A percentile compares a stretch with the other conserved stretches of the same genome.
These are phyloP conservation scores for Brachionus calyciflorus DNA, from an alignment of 1,140 invertebrate genomes.

Conservation along the genomic window DNA sequence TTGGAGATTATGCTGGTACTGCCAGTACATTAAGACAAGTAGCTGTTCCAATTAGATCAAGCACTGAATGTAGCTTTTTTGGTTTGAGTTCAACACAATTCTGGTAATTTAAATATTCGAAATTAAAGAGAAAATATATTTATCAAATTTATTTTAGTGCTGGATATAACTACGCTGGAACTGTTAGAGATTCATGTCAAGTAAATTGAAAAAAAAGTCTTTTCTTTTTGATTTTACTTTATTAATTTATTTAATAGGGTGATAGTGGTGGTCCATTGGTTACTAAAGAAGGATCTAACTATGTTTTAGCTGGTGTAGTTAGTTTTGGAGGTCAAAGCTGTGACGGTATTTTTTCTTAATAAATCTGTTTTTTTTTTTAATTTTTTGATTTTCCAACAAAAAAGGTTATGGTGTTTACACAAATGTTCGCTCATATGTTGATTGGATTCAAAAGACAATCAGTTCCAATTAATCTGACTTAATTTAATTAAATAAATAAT, in stretches of 20 bases:
- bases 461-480: background rate
- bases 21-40: background rate
- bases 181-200: conserved; percentile 30
- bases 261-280: conserved; percentile 46
- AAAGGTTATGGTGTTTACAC: conserved; percentile 38
- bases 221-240: background rate
- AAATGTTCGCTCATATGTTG: conserved; percentile 14
- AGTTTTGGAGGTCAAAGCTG: conserved; percentile 33
- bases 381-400: background rate
- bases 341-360: background rate
- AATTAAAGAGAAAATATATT: background rate
- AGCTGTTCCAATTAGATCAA: conserved; percentile 21
- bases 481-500: too few relatives aligned
- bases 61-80: background rate
- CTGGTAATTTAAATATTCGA: background rate
- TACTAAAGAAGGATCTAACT: background rate
- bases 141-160: background rate
- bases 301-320: conserved; percentile 23
- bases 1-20: background rate
- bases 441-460: conserved; percentile 40
- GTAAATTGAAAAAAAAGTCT: background rate
- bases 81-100: background rate
- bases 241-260: conserved; percentile 10
- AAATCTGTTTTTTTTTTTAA: background rate
- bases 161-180: background rate